Evolutionary conservation across 2,888 invertebrate species (phyloP), one percentile per base, ranked within the genome.

Genomic region (Meiosimyza platycephala): DNA sequence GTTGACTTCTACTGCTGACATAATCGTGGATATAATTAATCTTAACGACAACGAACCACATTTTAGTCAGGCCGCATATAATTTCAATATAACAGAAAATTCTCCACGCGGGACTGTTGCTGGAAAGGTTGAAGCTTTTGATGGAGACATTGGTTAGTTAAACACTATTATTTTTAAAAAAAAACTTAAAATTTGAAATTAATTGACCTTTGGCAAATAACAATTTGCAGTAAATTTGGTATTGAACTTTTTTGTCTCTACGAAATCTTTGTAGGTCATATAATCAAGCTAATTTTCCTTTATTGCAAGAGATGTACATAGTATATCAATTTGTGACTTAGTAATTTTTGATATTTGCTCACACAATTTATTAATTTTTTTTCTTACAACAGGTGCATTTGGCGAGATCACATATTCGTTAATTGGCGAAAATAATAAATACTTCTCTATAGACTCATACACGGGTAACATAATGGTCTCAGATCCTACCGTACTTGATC

Each of bases 21-120:
- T 98, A 1, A 89, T 90, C 7, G 94, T 97, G 0, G 91, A 91
- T 64, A 89, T 98, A 3, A 88, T 92, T 50, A 97, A 97, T 83
- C 90, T 95, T 0, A 97, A 98, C 80, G 97, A 97, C 81, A 95
- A 95, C 82, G 92, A 93, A 82, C 97, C 97, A 0, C 89, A 89
- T 64, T 97, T 97, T 85, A 89, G 89, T 0, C 89, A 91, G 75
- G 87, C 90, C 64, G 87, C 88, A 18, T 96, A 96, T 82, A 90
- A 91, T 71, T 93, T 93, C 0, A 90, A 90, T 1, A 90, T 96
- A 1, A 88, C 90, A 1, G 96, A 97, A 85, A 95, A 96, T 82
- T 90, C 94, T 0, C 90, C 91, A 0, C 89, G 90, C 0, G 94
- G 93, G 0, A 94, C 94, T 0, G 90, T 89, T 5, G 92, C 96